phyloP scores from a whole-genome alignment of 2,888 invertebrate species.

The Osedax frankpressi region DNA sequence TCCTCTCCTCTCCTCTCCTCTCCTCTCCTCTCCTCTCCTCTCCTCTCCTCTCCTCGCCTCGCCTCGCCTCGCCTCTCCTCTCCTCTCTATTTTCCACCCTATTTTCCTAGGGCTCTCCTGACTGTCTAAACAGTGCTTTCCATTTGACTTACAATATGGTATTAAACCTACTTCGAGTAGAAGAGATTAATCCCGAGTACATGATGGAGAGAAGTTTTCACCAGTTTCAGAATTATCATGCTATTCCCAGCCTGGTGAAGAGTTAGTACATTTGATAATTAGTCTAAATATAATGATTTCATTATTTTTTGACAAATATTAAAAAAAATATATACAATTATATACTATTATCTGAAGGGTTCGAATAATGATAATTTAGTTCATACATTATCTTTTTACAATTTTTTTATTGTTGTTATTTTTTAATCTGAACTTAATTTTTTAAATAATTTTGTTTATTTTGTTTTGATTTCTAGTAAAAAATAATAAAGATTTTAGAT shows the following conservation, averaged over 20 bases:
- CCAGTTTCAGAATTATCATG: slow-evolving; percentile 95
- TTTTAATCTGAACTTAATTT: too few relatives aligned
- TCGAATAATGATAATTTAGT: too few relatives aligned
- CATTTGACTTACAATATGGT: slow-evolving; percentile 99
- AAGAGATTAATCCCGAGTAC: slow-evolving; percentile 97
- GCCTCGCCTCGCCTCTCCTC: neutral
- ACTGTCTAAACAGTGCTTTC: slow-evolving; percentile 95
- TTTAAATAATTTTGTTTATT: too few relatives aligned
- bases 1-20: neutral
- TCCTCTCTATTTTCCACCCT: neutral
- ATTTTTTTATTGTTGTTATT: too few relatives aligned
- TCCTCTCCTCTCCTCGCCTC: neutral
- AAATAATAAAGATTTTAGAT: too few relatives aligned
- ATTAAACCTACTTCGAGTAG: slow-evolving; percentile 80
- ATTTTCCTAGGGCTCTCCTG: slow-evolving; percentile 71
- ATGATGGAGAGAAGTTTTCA: slow-evolving; percentile 96
- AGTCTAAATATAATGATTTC: too few relatives aligned
- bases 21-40: neutral
- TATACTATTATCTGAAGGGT: too few relatives aligned
- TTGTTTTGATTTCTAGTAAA: too few relatives aligned
- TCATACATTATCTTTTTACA: too few relatives aligned
- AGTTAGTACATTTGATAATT: slow-evolving; percentile 37
- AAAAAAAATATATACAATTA: too few relatives aligned
- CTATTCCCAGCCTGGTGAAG: slow-evolving; percentile 75
- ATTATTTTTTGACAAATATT: too few relatives aligned